Evolutionary conservation across 1,140 invertebrate genomes (phyloP).

Genomic region (Camponotus vicinus): DNA sequence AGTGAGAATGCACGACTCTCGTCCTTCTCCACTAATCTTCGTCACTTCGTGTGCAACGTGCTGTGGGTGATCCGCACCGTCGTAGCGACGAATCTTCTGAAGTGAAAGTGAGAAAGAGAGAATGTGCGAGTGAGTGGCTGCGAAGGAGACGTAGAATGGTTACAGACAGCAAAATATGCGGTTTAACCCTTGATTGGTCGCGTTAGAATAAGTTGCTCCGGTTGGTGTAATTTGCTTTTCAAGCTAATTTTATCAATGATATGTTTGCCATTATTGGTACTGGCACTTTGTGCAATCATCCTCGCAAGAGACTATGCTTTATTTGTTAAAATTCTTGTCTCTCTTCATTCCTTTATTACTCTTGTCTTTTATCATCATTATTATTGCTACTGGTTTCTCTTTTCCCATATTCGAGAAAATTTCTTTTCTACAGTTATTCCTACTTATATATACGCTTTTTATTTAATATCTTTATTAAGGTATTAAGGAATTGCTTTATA

Average conservation of each 20-base stretch:
- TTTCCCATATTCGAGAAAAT: not conserved
- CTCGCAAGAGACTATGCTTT: not conserved
- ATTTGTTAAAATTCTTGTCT: not conserved
- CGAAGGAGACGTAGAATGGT: not conserved
- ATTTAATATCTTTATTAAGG: not conserved
- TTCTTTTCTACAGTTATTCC: not conserved
- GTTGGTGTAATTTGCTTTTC: constrained; percentile 4
- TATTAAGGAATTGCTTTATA: not conserved
- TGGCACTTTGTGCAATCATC: not conserved
- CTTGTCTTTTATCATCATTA: not conserved
- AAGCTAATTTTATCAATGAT: constrained; percentile 3
- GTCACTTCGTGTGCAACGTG: constrained; percentile 60
- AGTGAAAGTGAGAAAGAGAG: constrained; percentile 48
- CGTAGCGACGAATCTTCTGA: constrained; percentile 74
- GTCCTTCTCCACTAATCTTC: constrained; percentile 70
- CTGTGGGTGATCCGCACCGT: constrained; percentile 72
- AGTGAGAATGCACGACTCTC: constrained; percentile 78
- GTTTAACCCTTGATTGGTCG: constrained; percentile 59
- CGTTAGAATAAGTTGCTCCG: constrained; percentile 39
- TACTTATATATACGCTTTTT: not conserved
- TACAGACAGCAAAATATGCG: not conserved
- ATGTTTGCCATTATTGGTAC: not conserved
- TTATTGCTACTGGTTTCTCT: not conserved
- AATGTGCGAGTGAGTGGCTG: constrained; percentile 26
- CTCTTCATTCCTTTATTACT: not conserved